Conservation (phyloP, 2,113 vertebrate genomes). For the Apodemus sylvaticus region DNA sequence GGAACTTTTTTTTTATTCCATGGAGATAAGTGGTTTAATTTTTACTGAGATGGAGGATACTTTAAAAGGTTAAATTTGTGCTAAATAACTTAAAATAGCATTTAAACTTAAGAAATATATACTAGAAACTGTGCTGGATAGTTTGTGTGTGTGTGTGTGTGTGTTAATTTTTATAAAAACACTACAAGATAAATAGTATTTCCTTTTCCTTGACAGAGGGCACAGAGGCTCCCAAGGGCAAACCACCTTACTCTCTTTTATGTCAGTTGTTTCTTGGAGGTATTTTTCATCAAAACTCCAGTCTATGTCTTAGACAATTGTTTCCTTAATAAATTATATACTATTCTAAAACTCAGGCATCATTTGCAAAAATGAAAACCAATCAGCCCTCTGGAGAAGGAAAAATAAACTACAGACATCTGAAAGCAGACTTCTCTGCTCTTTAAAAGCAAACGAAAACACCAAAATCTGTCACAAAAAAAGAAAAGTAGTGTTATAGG, state of each 20-base stretch:
- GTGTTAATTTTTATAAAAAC: neutral
- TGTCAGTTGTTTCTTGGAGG: neutral
- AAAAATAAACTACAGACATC: neutral
- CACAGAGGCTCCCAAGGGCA: neutral
- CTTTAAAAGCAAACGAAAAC: neutral
- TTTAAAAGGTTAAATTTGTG: neutral
- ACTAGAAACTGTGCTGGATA: neutral
- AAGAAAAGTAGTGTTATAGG: neutral
- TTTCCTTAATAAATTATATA: conserved; percentile 34
- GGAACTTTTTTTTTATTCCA: neutral
- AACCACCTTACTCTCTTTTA: neutral
- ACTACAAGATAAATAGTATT: neutral
- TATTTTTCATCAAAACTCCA: neutral
- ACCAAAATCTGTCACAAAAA: neutral
- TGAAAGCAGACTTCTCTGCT: neutral
- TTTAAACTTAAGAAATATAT: conserved; percentile 23
- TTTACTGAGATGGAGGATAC: neutral
- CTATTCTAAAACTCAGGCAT: neutral
- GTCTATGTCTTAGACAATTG: neutral
- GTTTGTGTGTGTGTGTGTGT: neutral
- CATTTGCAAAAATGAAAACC: conserved; percentile 21
- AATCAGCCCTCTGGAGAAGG: neutral
- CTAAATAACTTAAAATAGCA: neutral
- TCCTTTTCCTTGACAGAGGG: neutral
- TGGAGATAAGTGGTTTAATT: neutral